A percentile compares a stretch with the other conserved stretches of the same genome.
Evolutionary conservation across 2,113 vertebrate species (phyloP).

Genomic region (Nothoprocta pentlandii): DNA sequence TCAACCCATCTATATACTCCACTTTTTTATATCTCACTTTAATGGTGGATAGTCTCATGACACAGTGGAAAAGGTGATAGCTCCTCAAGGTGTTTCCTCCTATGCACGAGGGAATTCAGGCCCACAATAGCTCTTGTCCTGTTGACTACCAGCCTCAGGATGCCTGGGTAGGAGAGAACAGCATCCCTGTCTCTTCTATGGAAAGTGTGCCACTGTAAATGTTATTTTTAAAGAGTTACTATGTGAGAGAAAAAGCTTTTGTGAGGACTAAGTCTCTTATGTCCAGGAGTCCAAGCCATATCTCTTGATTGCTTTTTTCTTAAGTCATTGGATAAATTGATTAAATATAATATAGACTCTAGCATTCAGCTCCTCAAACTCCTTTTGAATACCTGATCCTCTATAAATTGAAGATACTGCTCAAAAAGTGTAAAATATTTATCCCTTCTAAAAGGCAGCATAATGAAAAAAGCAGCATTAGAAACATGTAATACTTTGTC

Average conservation of each 20-base stretch:
- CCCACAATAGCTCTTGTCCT: background rate
- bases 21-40: background rate
- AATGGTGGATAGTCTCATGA: background rate
- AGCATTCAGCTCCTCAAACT: background rate
- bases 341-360: background rate
- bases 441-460: background rate
- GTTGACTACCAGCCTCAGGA: background rate
- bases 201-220: rapidly evolving
- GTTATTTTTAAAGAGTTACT: background rate
- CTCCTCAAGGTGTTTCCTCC: background rate
- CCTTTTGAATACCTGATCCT: background rate
- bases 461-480: background rate
- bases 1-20: background rate
- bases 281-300: background rate
- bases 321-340: background rate
- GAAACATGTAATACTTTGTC: background rate
- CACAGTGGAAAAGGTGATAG: background rate
- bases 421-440: background rate
- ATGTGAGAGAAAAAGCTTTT: background rate
- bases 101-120: background rate
- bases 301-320: background rate
- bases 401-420: background rate
- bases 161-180: rapidly evolving
- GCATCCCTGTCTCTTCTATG: background rate
- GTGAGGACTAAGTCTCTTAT: background rate